phyloP scores from a whole-genome alignment of 2,113 vertebrate species.

The Acrocephalus kingi region DNA sequence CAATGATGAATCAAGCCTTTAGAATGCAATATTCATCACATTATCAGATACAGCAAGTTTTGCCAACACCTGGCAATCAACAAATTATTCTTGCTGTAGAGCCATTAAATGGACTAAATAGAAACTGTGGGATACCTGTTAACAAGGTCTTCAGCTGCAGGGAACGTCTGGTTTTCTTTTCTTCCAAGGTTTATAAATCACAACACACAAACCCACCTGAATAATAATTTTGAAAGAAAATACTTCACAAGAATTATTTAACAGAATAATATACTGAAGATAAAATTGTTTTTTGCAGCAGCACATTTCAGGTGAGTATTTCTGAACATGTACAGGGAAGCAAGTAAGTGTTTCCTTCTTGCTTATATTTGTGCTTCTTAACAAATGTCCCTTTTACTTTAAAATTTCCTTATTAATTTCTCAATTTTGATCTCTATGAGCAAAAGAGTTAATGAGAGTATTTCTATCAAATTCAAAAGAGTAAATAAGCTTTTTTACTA shows the following conservation, averaged over 20 bases:
- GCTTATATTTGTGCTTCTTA: background rate
- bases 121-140: slow-evolving; percentile 34
- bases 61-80: slow-evolving; percentile 50
- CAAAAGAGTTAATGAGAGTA: background rate
- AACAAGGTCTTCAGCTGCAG: slow-evolving; percentile 26
- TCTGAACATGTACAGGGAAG: background rate
- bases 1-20: slow-evolving; percentile 40
- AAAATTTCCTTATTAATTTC: background rate
- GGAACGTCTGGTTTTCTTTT: background rate
- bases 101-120: slow-evolving; percentile 48
- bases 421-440: background rate
- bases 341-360: background rate
- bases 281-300: background rate
- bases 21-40: slow-evolving; percentile 49
- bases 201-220: background rate
- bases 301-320: background rate
- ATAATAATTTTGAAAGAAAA: background rate
- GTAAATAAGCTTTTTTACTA: background rate
- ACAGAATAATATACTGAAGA: background rate
- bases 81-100: slow-evolving; percentile 50
- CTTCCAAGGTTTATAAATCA: background rate
- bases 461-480: background rate
- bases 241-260: background rate
- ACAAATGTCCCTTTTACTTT: background rate
- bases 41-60: slow-evolving; percentile 34